phyloP scores from a whole-genome alignment of 2,113 vertebrate species.

The Malurus alboscapulatus region DNA sequence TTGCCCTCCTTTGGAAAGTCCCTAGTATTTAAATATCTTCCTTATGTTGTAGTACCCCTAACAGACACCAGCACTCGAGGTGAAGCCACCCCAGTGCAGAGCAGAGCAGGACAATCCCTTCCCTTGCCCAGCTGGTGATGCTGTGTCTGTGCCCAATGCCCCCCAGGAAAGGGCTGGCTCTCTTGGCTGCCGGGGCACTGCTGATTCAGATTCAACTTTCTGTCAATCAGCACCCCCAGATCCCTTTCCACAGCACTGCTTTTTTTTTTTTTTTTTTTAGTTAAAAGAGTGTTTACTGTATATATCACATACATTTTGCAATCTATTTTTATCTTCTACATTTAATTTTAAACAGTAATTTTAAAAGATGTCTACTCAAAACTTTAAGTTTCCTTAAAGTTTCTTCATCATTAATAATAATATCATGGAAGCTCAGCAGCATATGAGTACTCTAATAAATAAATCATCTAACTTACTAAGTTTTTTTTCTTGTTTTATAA shows the following conservation, averaged over 20 bases:
- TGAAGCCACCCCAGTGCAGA: accelerated
- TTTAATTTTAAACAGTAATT: neutral
- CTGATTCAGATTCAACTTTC: neutral
- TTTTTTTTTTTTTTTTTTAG: neutral
- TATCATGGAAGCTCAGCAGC: neutral
- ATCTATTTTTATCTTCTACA: neutral
- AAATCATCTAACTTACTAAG: neutral
- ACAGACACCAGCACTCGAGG: neutral
- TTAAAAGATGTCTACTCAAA: neutral
- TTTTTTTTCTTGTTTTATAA: neutral
- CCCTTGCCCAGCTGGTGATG: accelerated
- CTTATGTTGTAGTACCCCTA: neutral
- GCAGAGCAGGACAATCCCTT: accelerated
- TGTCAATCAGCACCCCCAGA: accelerated
- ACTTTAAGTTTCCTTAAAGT: neutral
- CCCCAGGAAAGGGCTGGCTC: neutral
- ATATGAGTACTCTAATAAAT: neutral
- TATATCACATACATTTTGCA: neutral
- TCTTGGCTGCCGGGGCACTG: neutral
- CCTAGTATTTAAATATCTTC: neutral
- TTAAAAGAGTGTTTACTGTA: neutral
- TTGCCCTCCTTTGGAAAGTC: neutral
- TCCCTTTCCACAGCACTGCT: neutral
- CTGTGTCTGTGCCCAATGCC: neutral
- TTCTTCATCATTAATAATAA: neutral